A percentile compares a stretch with the other conserved stretches of the same genome.
These are phyloP conservation scores for Uria aalge DNA, from an alignment of 2,113 vertebrate genomes.

Conservation along the genomic window DNA sequence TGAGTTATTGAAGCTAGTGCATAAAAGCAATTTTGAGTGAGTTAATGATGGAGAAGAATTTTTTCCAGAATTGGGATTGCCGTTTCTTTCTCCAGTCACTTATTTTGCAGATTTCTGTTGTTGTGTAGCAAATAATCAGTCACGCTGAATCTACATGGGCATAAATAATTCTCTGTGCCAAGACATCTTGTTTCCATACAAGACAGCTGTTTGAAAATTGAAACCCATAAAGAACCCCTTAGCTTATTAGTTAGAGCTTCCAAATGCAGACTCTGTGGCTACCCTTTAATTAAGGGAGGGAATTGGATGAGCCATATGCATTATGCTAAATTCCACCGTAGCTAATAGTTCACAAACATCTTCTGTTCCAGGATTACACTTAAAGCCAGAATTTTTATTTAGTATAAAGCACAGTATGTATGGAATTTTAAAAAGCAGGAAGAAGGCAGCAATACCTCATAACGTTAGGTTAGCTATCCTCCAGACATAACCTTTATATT, in stretches of 20 bases:
- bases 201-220: slow-evolving; percentile 24
- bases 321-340: not conserved
- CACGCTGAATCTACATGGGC: not conserved
- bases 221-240: not conserved
- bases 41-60: not conserved
- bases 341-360: not conserved
- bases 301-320: not conserved
- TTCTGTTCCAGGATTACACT: not conserved
- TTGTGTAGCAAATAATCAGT: not conserved
- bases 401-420: not conserved
- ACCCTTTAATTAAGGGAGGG: not conserved
- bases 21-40: not conserved
- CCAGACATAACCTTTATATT: not conserved
- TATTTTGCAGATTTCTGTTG: not conserved
- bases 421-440: not conserved
- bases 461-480: not conserved
- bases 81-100: not conserved
- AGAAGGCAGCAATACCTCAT: not conserved
- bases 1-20: not conserved
- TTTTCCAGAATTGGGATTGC: not conserved
- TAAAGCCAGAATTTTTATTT: not conserved
- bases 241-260: not conserved
- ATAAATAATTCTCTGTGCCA: slow-evolving; percentile 15
- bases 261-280: not conserved
- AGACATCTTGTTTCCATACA: not conserved